Base-by-base conservation (phyloP, 1,140 invertebrate genomes). In the Melipona quadrifasciata region DNA sequence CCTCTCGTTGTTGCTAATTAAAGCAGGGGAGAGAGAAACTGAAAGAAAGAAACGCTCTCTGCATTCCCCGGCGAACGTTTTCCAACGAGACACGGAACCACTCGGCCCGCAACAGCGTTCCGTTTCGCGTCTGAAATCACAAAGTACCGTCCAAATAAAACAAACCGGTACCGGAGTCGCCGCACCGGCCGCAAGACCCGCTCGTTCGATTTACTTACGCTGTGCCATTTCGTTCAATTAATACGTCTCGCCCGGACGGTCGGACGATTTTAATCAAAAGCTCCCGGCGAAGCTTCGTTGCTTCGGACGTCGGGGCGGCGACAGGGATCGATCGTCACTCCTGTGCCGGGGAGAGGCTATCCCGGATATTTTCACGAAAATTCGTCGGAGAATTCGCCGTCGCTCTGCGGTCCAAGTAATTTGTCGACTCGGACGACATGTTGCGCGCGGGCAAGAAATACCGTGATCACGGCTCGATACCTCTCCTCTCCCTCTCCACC, bases 381-480 rank as follows among this genome's bases (percentile, higher is more conserved):
- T 70, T 78, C 39, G 75, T 83, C 82, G 74, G 74, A 71, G 82
- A 83, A 83, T 83, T 58, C 65, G 81, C 27, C 64, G 81, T 27
- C 64, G 27, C 12, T 34, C 31, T 24, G 77, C 21, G 65, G 58
- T 64, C 82, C 27, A 71, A 83, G 75, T 77, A 83, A 83, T 83
- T 83, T 71, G 82, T 83, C 82, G 74, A 70, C 55, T 75, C 34
- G 65, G 65, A 58, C 58, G 81, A 83, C 81, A 65, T 83, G 81
- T 83, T 83, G 81, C 81, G 51, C 64, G 81, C 64, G 39, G 64
- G 21, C 82, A 83, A 83, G 82, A 71, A 83, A 83, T 78, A 78
- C 75, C 82, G 64, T 53, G 74, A 83, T 83, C 74, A 34, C 75
- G 65, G 65, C 74, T 51, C 74, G 82, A 78, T 78, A 51, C 55